Base-by-base conservation (phyloP, 2,888 invertebrate species). In the Nomada flava region DNA sequence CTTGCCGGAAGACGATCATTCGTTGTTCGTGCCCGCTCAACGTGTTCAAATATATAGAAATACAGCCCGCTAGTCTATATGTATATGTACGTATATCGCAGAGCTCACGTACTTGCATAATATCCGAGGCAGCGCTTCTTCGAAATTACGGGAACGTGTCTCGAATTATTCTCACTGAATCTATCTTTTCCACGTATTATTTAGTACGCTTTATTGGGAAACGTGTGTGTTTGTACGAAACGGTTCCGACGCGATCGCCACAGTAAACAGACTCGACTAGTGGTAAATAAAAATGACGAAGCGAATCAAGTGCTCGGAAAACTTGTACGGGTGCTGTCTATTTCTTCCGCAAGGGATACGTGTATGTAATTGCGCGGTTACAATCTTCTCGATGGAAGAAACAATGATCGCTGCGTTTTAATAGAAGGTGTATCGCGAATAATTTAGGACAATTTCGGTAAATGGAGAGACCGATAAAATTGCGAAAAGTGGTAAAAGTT, bases 81-180 rank as follows among this genome's bases (percentile, higher is more conserved):
- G 0, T 29, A 29, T 9, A 4, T 44, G 44, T 3, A 47, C 47
- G 47, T 47, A 15, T 47, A 47, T 63, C 68, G 68, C 42, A 53
- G 29, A 23, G 50, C 11, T n/a, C 50, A 18, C 36, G 20, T 18
- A 20, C 18, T 11, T n/a, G 29, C 13, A 13, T 36, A 53, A 20
- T 62, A 55, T 29, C 50, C 15, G 26, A 26, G 10, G 10, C 29
- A n/a, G 3, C 11, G 29, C 57, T 71, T 20, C 62, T 63, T 68
- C 20, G 26, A 72, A 67, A 80, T 79, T 64, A 69, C 63, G 52
- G 44, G n/a, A 59, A 79, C 76, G 76, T 59, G 69, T 64, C 42
- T 26, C 18, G 69, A 75, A 79, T 79, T 75, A 47, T 68, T 52
- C 26, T 10, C 50, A 18, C 4, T 2, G 15, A 29, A 42, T 57